Evolutionary conservation across 2,113 vertebrate genomes (phyloP), one percentile per base, ranked within the genome.

Genomic region (Natator depressus): DNA sequence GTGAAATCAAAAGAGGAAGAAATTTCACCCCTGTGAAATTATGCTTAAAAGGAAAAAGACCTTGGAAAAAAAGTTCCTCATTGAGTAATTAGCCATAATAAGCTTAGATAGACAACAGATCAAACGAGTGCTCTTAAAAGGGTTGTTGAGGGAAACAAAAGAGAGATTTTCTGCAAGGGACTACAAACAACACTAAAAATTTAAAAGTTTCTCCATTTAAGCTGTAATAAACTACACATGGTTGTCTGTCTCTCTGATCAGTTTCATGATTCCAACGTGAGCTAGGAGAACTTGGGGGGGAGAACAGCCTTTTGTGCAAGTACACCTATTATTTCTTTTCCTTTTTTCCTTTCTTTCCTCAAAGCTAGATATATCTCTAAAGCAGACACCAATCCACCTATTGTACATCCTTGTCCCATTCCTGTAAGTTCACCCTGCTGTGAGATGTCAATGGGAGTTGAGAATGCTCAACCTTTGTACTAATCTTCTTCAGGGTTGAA

Each of bases 81-180:
- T 83, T 94, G 92, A 97, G 97, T 97, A 97, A 98, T 98, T 97
- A 98, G 95, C 94, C 81, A 38, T 91, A 96, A 96, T 96, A 92
- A 86, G 54, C 96, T 96, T 92, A 82, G 89, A 95, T 91, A 91
- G 97, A 97, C 93, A 95, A 85, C 85, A 96, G 91, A 98, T 97
- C 96, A 97, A 98, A 95, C 72, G 54, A 57, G 17, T 75, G n/a
- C 38, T 96, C 93, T 95, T 90, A 93, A 93, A 95, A 97, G 96
- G 94, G 84, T 11, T 93, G 91, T 88, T 88, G 47, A 31, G 72
- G 6, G 86, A 83, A 85, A 90, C 82, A 84, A 80, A 72, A 93
- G 16, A 16, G 35, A 42, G 35, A 38, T 27, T 93, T 91, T 96
- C 89, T 69, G 80, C 1, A 7, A 89, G 19, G 35, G 51, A 92